Evolutionary conservation across 2,888 invertebrate species (phyloP).

Genomic region (Archips crataeganus): DNA sequence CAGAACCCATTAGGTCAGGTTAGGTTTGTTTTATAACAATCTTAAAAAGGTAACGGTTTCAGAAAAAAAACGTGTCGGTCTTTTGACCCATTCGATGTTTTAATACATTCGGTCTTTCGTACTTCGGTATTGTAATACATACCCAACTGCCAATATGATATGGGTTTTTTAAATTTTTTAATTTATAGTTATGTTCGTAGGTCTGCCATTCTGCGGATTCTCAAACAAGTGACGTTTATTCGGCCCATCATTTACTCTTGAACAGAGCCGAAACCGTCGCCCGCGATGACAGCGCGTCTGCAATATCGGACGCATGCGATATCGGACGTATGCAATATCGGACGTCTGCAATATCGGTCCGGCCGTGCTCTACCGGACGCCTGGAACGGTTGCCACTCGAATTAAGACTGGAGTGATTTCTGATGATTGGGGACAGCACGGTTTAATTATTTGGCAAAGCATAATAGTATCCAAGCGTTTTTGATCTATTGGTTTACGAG

Average conservation of each 20-base stretch:
- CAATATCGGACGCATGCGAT: constrained; percentile 1
- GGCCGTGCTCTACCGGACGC: background rate
- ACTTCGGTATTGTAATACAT: no score
- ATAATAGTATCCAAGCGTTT: no score
- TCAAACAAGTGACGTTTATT: constrained; percentile 36
- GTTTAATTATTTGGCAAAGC: no score
- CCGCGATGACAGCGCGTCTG: constrained; percentile 20
- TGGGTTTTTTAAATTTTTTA: background rate
- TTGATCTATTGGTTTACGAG: no score
- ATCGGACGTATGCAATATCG: background rate
- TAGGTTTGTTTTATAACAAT: no score
- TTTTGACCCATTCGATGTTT: no score
- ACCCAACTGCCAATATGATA: no score
- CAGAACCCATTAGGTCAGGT: no score
- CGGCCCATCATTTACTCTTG: constrained; percentile 37
- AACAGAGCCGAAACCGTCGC: constrained; percentile 15
- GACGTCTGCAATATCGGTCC: background rate
- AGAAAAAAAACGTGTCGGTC: no score
- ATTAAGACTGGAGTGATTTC: background rate
- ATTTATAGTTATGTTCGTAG: background rate
- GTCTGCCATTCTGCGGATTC: background rate
- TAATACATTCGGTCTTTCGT: no score
- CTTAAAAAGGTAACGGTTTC: no score
- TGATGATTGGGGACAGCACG: background rate
- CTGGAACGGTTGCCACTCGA: constrained; percentile 1